Conservation (phyloP, 2,888 invertebrate species). For the Ennomos fuscantarius region DNA sequence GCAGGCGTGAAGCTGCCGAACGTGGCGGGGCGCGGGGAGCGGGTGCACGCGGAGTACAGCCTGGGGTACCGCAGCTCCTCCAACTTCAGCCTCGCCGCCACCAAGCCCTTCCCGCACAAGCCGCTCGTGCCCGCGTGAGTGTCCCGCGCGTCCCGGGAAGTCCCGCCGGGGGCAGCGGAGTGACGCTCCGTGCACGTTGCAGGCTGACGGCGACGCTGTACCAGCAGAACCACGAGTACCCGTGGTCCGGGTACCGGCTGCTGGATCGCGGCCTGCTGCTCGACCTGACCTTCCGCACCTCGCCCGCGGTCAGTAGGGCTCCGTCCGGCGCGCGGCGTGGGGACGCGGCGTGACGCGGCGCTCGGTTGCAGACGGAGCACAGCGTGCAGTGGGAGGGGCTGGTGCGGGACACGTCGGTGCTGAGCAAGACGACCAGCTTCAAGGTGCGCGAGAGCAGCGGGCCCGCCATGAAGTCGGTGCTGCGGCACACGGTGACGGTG, state of each 20-base stretch:
- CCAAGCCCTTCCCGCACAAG: slow-evolving; percentile 93
- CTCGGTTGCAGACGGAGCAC: slow-evolving; percentile 87
- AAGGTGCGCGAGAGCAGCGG: slow-evolving; percentile 94
- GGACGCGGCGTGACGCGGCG: not conserved
- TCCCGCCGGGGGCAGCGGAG: slow-evolving; percentile 27
- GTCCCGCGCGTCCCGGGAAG: not conserved
- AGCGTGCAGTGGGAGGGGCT: slow-evolving; percentile 95
- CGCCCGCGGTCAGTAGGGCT: slow-evolving; percentile 74
- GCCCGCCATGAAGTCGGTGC: slow-evolving; percentile 94
- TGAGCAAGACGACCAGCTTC: slow-evolving; percentile 89
- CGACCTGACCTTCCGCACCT: slow-evolving; percentile 90
- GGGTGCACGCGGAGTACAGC: slow-evolving; percentile 92
- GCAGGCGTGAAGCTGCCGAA: slow-evolving; percentile 91
- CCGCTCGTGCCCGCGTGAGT: slow-evolving; percentile 88
- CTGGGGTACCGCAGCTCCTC: slow-evolving; percentile 93
- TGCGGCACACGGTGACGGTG: slow-evolving; percentile 91
- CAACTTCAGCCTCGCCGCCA: slow-evolving; percentile 91
- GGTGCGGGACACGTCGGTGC: slow-evolving; percentile 91
- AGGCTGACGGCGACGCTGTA: slow-evolving; percentile 90
- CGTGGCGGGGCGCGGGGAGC: slow-evolving; percentile 94
- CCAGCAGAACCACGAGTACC: slow-evolving; percentile 91
- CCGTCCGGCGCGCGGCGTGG: not conserved
- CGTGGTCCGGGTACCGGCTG: slow-evolving; percentile 93
- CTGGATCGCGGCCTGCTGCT: slow-evolving; percentile 91
- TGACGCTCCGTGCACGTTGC: slow-evolving; percentile 24